Evolutionary conservation across 2,113 vertebrate genomes (phyloP), one percentile per base, ranked within the genome.

Genomic region (Tupaia chinensis): DNA sequence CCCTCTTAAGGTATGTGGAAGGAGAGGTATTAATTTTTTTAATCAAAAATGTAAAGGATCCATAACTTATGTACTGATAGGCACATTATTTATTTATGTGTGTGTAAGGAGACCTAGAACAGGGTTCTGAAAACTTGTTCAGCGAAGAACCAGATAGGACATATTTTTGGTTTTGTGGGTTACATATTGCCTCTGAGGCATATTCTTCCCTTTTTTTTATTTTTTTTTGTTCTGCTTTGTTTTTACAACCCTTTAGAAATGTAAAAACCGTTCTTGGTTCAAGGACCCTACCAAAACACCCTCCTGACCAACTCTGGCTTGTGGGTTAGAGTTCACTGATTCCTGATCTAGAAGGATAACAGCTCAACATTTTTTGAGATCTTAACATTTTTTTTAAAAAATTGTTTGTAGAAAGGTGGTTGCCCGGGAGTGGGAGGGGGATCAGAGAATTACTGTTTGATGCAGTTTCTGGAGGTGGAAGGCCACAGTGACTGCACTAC

Each of bases 201-300:
- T 78, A 95, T 53, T 90, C 22, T 56, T 79, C 19, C 53, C 73
- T 69, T 76, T 81, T 32, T 82, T 91, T 83, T 76, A n/a, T n/a
- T n/a, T n/a, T n/a, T n/a, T n/a, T 44, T 44, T 44, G 44, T 44
- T 44, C 44, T 44, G 65, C 60, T 96, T 93, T 92, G 61, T 87
- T 95, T 84, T 88, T 87, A 94, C 8, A 93, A 73, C 12, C 3
- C 25, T 77, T 95, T 58, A 63, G 23, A 91, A 93, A 85, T 84
- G 69, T 13, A 91, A 90, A 87, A 95, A 87, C 14, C 22, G 76
- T 74, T 63, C 80, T 96, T 84, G 80, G 53, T 88, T 93, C 73
- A 80, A 94, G 79, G 77, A 93, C 77, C 72, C 78, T 94, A 85
- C 74, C 61, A 76, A 93, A 93, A 91, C 56, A 96, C 87, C 65